These are phyloP conservation scores for Darwinula stevensoni DNA, from an alignment of 2,888 invertebrate genomes.

Conservation along the genomic window DNA sequence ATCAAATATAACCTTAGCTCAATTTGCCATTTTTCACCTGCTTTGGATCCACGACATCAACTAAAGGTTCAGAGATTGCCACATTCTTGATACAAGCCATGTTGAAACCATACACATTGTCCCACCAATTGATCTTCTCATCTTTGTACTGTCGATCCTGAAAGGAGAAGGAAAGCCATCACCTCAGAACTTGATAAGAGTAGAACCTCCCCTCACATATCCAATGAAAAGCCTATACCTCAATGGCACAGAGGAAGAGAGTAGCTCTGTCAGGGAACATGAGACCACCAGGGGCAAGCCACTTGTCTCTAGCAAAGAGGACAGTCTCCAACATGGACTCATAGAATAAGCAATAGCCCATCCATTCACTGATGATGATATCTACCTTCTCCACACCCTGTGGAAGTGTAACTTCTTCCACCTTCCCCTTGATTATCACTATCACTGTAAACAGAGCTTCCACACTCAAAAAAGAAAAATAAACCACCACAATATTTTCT, in stretches of 20 bases:
- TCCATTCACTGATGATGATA: slow-evolving; percentile 57
- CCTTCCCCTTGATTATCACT: slow-evolving; percentile 54
- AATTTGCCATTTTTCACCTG: too few species aligned
- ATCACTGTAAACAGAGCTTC: slow-evolving; percentile 20
- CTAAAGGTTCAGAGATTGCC: slow-evolving; percentile 89
- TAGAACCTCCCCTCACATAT: neutral
- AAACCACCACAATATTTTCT: neutral
- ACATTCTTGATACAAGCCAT: slow-evolving; percentile 96
- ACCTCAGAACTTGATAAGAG: neutral
- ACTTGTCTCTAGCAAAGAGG: slow-evolving; percentile 88
- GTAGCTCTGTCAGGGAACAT: slow-evolving; percentile 79
- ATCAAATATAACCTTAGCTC: too few species aligned
- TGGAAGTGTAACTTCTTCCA: slow-evolving; percentile 74
- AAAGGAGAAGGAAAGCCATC: slow-evolving; percentile 27
- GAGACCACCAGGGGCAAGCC: slow-evolving; percentile 71
- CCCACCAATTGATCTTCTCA: slow-evolving; percentile 99
- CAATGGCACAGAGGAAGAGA: slow-evolving; percentile 50
- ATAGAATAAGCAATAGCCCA: slow-evolving; percentile 74
- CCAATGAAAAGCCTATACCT: slow-evolving; percentile 12
- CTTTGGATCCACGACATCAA: slow-evolving; percentile 93
- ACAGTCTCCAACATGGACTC: slow-evolving; percentile 99
- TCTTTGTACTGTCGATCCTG: slow-evolving; percentile 96
- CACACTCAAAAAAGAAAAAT: neutral
- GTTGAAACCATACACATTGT: slow-evolving; percentile 96
- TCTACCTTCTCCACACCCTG: slow-evolving; percentile 73